phyloP scores from a whole-genome alignment of 1,140 invertebrate genomes.

The Belonocnema kinseyi region DNA sequence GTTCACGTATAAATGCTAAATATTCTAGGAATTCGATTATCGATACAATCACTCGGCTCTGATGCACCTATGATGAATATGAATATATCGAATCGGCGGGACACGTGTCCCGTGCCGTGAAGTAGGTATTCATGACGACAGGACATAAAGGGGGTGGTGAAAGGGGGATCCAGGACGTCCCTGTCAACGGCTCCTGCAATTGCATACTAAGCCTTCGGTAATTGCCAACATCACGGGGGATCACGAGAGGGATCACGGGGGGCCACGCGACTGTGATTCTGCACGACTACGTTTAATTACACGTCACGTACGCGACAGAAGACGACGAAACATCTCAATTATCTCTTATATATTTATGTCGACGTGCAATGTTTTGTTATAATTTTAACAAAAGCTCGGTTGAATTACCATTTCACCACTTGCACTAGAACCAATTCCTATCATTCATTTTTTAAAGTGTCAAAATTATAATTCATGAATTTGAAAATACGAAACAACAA shows the following conservation, averaged over 20 bases:
- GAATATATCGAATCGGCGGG: slow-evolving; percentile 58
- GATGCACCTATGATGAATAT: slow-evolving; percentile 47
- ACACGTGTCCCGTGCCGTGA: slow-evolving; percentile 60
- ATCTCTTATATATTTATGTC: slow-evolving; percentile 34
- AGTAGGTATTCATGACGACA: slow-evolving; percentile 58
- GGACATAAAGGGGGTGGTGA: slow-evolving; percentile 41
- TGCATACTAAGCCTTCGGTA: slow-evolving; percentile 66
- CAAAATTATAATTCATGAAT: too few relatives aligned
- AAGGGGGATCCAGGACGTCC: slow-evolving; percentile 52
- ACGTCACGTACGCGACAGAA: slow-evolving; percentile 61
- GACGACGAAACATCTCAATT: slow-evolving; percentile 54
- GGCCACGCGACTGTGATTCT: slow-evolving; percentile 64
- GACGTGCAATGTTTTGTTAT: not conserved
- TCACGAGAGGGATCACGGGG: slow-evolving; percentile 60
- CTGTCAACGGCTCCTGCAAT: slow-evolving; percentile 55
- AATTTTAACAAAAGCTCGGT: not conserved
- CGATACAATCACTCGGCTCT: slow-evolving; percentile 5
- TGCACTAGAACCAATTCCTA: too few relatives aligned
- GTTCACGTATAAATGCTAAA: slow-evolving; percentile 18
- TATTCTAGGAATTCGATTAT: slow-evolving; percentile 44
- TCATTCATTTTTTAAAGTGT: too few relatives aligned
- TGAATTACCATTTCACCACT: too few relatives aligned
- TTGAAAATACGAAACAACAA: too few relatives aligned
- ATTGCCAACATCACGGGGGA: slow-evolving; percentile 72
- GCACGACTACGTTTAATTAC: slow-evolving; percentile 68